Percentiles rank a stretch among this genome's conserved stretches.
These are phyloP conservation scores for Mamestra brassicae DNA, from an alignment of 2,888 invertebrate genomes.

Conservation along the genomic window DNA sequence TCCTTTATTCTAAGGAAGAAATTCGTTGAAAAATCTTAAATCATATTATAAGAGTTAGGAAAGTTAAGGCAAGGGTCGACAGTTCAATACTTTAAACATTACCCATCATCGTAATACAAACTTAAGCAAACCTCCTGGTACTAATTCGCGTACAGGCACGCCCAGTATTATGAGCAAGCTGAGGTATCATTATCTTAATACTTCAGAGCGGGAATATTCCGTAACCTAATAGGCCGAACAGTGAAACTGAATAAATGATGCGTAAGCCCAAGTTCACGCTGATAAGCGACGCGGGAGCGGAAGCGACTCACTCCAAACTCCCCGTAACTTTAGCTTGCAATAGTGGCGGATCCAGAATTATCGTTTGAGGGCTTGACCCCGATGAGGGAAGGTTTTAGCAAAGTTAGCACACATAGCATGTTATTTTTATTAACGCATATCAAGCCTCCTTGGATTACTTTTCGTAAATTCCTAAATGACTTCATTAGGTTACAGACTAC, in stretches of 20 bases:
- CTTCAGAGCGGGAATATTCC: conserved; percentile 71
- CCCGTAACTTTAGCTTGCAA: conserved; percentile 12
- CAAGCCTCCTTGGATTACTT: too few species aligned
- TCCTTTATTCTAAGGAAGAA: not conserved
- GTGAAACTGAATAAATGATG: conserved; percentile 78
- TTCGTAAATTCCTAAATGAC: too few species aligned
- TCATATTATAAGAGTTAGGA: not conserved
- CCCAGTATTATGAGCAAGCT: conserved; percentile 59
- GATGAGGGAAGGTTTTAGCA: too few species aligned
- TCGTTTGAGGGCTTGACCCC: too few species aligned
- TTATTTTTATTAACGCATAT: too few species aligned
- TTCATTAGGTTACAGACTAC: not conserved
- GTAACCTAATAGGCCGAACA: conserved; percentile 75
- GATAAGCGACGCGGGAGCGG: conserved; percentile 42
- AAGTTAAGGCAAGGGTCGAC: not conserved
- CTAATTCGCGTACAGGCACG: conserved; percentile 50
- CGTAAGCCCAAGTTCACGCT: conserved; percentile 25
- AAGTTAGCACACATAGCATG: too few species aligned
- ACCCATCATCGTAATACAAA: conserved; percentile 4
- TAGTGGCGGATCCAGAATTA: not conserved
- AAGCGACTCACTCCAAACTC: conserved; percentile 7
- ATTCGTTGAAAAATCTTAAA: not conserved
- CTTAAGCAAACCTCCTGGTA: conserved; percentile 53
- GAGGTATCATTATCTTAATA: conserved; percentile 76
- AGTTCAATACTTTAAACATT: not conserved